Evolutionary conservation across 2,797 vertebrate genomes (phyloP), one percentile per base, ranked within the genome.

Genomic region (Tolypeutes matacus): DNA sequence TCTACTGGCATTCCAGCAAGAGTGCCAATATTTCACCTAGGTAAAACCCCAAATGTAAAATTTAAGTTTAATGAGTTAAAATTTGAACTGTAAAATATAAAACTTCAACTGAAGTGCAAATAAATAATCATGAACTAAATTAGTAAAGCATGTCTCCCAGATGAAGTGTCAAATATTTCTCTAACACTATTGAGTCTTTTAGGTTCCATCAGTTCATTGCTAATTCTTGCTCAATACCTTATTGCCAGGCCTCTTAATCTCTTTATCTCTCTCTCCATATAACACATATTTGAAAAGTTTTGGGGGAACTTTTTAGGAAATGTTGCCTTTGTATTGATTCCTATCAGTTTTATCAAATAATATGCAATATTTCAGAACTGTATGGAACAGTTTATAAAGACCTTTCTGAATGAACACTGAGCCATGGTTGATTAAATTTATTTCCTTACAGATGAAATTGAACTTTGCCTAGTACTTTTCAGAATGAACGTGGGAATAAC

Each of bases 351-450:
- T 5, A 18, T 85, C 51, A 94, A 91, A 56, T 64, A 93, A 7
- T 56, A 89, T 84, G 65, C 51, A 92, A 4, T 94, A 88, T 94
- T 96, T 89, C 78, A 25, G 31, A 95, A 95, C 81, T 96, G 83
- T 84, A 94, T 91, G 77, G 56, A 93, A 78, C n/a, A 83, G 89
- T 93, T 62, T 39, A 7, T 25, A 42, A 94, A 95, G 65, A 23
- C 53, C 42, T 94, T 83, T 39, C 46, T 87, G 27, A 78, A 92
- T 90, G 95, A 95, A 86, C 39, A 93, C 81, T 91, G 29, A 62
- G 78, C 36, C 82, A 92, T 76, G 49, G 53, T 86, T 88, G 31
- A 93, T 85, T 93, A 83, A 80, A 62, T 36, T 64, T 60, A 89
- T 82, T 86, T 25, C 76, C 70, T 84, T 65, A 13, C 36, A 91